Evolutionary conservation across 2,113 vertebrate species (phyloP), one percentile per base, ranked within the genome.

Genomic region (Pionites leucogaster): DNA sequence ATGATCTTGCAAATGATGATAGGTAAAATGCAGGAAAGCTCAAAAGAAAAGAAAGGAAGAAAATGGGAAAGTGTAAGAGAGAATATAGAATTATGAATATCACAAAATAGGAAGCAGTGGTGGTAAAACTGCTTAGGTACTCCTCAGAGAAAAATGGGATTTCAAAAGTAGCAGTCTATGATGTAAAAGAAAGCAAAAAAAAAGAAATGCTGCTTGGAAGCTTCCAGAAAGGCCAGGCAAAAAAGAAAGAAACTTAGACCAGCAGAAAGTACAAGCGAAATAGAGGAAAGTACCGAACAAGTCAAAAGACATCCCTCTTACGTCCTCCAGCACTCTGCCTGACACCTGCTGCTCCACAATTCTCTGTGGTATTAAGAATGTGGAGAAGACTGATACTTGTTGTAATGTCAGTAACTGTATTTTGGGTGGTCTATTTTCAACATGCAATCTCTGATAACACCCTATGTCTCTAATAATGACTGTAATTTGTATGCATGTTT

Each of bases 361-460:
- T 91, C 88, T 50, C 65, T 37, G 14, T 24, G 24, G 27, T 60
- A 5, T 75, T 84, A 50, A 60, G 86, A 93, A 68, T 44, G 77
- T 39, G 77, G 89, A 84, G 86, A 96, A 95, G 86, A 91, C 82
- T 92, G 77, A 39, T 96, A 71, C 69, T 84, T 93, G 6, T 47
- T 86, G 31, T 86, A 39, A 65, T 59, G 64, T 92, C 72, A 94
- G 67, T 94, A 93, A 78, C 81, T 91, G 50, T 90, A 31, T 87
- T 96, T 92, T 82, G 31, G 65, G 52, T 64, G 15, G 24, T 39
- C 64, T 81, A 8, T 81, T 92, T 91, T 86, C 70, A 82, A 75
- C 60, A 31, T 71, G 49, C 74, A 42, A 1, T 84, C 39, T 82
- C 46, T 86, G 77, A 78, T 92, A 71, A 63, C 64, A 84, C 63